Evolutionary conservation across 1,140 invertebrate genomes (phyloP).

Genomic region (Augochlora pura): DNA sequence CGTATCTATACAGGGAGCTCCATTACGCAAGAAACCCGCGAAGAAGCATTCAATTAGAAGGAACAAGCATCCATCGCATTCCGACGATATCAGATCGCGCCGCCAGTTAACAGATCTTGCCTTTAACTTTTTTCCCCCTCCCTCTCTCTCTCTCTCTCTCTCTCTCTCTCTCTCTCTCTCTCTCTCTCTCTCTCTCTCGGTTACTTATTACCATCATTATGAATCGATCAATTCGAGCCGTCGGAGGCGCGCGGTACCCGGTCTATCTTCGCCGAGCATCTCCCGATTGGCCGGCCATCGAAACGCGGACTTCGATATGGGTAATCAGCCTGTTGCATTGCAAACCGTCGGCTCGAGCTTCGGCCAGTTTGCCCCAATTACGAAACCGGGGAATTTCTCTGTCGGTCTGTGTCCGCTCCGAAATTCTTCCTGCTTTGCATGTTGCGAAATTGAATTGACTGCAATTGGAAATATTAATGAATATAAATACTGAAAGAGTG

Average conservation of each 20-base stretch:
- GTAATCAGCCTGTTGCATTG: neutral
- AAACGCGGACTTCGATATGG: neutral
- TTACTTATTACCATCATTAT: conserved; percentile 6
- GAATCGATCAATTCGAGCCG: neutral
- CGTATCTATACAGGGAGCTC: neutral
- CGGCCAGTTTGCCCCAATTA: neutral
- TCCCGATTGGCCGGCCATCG: neutral
- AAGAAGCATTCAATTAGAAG: neutral
- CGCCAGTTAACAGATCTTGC: neutral
- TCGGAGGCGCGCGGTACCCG: too few relatives aligned
- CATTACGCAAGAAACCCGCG: neutral
- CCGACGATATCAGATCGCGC: neutral
- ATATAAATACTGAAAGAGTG: too few relatives aligned
- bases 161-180: too few relatives aligned
- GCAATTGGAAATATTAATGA: too few relatives aligned
- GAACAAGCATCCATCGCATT: neutral
- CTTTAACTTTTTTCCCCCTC: neutral
- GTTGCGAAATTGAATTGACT: too few relatives aligned
- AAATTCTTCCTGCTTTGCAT: too few relatives aligned
- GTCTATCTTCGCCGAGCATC: neutral
- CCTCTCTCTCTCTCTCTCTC: too few relatives aligned
- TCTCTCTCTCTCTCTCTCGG: too few relatives aligned
- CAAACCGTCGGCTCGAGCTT: neutral
- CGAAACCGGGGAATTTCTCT: neutral
- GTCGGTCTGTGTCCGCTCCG: too few relatives aligned